These are phyloP conservation scores for Pelobates cultripes DNA, from an alignment of 2,797 vertebrate species.

Conservation along the genomic window DNA sequence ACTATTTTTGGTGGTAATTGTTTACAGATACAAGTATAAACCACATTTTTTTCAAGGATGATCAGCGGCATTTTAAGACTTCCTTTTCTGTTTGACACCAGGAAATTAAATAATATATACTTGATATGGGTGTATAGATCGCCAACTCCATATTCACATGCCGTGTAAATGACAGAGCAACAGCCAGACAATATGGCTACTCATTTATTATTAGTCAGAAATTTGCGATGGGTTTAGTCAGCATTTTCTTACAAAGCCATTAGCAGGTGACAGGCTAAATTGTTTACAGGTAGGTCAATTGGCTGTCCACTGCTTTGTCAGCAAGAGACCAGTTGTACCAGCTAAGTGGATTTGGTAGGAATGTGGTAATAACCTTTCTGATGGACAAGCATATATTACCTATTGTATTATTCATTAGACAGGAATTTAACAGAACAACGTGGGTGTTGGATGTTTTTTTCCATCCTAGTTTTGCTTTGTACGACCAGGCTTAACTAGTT, in stretches of 20 bases:
- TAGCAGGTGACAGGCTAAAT: background rate
- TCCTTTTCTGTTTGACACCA: no score
- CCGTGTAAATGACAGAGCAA: background rate
- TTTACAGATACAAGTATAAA: no score
- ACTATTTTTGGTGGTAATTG: no score
- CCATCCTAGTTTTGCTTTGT: background rate
- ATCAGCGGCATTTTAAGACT: no score
- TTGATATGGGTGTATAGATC: no score
- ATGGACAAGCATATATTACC: background rate
- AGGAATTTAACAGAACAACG: background rate
- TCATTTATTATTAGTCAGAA: slow-evolving; percentile 14
- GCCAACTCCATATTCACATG: no score
- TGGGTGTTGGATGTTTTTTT: background rate
- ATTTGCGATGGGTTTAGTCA: no score
- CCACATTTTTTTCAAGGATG: no score
- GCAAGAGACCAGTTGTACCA: background rate
- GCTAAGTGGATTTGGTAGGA: background rate
- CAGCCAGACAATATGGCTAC: background rate
- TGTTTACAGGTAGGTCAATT: background rate
- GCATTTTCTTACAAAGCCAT: background rate
- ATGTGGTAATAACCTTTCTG: background rate
- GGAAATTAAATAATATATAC: no score
- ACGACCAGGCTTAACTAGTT: background rate
- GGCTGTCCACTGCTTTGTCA: background rate
- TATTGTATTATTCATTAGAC: background rate